Evolutionary conservation across 2,888 invertebrate genomes (phyloP).

Genomic region (Apocheima hispidaria): DNA sequence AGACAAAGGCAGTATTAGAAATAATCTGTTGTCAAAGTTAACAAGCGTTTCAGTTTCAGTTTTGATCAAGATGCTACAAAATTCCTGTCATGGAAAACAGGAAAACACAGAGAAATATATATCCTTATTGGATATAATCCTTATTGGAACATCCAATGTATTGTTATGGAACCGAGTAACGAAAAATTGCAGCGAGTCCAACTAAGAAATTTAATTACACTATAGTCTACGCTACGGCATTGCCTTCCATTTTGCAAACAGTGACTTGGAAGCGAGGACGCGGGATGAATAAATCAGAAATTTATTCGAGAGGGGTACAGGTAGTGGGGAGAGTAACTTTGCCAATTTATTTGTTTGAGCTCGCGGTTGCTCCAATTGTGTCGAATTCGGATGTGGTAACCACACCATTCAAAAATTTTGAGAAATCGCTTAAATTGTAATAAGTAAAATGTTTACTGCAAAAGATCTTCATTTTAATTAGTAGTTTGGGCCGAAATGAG

Average conservation of each 20-base stretch:
- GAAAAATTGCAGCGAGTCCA: constrained; percentile 10
- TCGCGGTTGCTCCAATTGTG: constrained; percentile 33
- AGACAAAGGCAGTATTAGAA: too few relatives aligned
- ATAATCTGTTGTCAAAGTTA: too few relatives aligned
- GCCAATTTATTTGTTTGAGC: constrained; percentile 45
- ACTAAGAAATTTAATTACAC: constrained; percentile 41
- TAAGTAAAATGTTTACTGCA: neutral
- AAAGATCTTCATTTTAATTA: too few relatives aligned
- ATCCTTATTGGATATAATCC: neutral
- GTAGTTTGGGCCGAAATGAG: too few relatives aligned
- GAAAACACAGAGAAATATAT: neutral
- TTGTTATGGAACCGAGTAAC: neutral
- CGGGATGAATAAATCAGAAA: constrained; percentile 42
- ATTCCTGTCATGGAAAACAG: too few relatives aligned
- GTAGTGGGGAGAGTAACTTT: constrained; percentile 37
- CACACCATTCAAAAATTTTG: constrained; percentile 11
- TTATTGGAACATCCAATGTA: constrained; percentile 6
- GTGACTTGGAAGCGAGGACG: constrained; percentile 29
- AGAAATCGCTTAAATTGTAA: too few relatives aligned
- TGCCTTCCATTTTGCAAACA: constrained; percentile 37
- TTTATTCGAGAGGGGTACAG: constrained; percentile 39
- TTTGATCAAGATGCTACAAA: too few relatives aligned
- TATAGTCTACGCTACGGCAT: constrained; percentile 29
- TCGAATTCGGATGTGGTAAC: constrained; percentile 26
- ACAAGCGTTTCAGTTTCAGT: too few relatives aligned